Conservation (phyloP, 2,113 vertebrate species). For the Rhagologus leucostigma region DNA sequence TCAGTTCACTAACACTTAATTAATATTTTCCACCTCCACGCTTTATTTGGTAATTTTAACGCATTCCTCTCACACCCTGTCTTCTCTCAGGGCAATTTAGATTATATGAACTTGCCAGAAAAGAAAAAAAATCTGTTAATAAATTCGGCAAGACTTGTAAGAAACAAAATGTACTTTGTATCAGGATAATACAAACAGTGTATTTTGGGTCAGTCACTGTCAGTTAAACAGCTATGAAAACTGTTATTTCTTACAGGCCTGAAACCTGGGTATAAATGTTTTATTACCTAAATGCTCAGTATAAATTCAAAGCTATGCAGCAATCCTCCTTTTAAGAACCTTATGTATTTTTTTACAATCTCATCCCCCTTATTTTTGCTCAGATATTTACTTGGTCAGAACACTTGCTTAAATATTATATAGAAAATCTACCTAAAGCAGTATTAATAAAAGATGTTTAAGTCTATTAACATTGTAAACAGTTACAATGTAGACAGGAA, state of each 20-base stretch:
- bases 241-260: background rate
- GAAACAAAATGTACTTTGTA: background rate
- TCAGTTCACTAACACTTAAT: background rate
- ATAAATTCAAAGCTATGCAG: background rate
- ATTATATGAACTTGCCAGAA: background rate
- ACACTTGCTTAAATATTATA: background rate
- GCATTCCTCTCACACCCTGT: background rate
- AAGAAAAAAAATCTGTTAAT: background rate
- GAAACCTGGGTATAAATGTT: background rate
- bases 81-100: background rate
- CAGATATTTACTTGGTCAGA: background rate
- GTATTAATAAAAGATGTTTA: background rate
- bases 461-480: background rate
- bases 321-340: background rate
- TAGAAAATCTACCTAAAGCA: background rate
- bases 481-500: background rate
- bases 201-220: background rate
- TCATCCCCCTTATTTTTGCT: background rate
- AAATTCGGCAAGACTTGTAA: background rate
- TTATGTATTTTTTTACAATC: background rate
- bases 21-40: background rate
- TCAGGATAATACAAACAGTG: background rate
- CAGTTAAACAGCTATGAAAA: background rate
- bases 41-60: background rate
- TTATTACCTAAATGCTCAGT: background rate